Evolutionary conservation across 2,888 invertebrate genomes (phyloP), one percentile per base, ranked within the genome.

Genomic region (Eulithis testata): DNA sequence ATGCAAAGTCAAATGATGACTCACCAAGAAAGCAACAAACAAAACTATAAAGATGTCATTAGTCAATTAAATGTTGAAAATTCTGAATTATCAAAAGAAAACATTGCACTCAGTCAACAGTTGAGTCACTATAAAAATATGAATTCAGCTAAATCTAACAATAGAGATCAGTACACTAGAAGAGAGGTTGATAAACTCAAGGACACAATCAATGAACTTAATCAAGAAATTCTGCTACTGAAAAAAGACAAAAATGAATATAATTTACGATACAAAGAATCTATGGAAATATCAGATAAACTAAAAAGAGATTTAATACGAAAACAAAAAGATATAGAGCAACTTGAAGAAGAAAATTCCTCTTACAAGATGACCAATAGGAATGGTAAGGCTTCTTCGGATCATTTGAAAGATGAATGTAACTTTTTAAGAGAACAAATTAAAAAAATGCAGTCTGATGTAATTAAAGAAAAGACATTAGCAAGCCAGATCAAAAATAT

Each of bases 401-500:
- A 91, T 54, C 89, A 89, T 69, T 77, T 92, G 47, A 88, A 78
- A 81, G 91, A 91, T 56, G 93, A 93, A 76, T 93, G 91, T 76
- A 81, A 85, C 58, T 88, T 87, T 76, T 80, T 93, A 68, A 87
- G 84, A 68, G 91, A 93, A 66, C 90, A 93, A 81, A 84, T 93
- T 52, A 91, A 90, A 76, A 87, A 81, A 75, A 83, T 91, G 80
- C 93, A 93, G 77, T 83, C 85, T 60, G 93, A 93, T 82, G 83
- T 91, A 12, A 89, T 93, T 21, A 92, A 88, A 77, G 91, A 92
- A 71, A 93, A 93, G 80, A 91, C 93, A 60, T 74, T 93, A 65
- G 82, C 91, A 63, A 92, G 82, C 78, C 93, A 93, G 84, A 89
- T 88, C 62, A 97, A 96, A 85, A 94, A 95, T 71, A 90, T 96